Percentiles rank a stretch among this genome's conserved stretches.
These are phyloP conservation scores for Telenomus remus DNA, from an alignment of 1,140 invertebrate species.

Conservation along the genomic window DNA sequence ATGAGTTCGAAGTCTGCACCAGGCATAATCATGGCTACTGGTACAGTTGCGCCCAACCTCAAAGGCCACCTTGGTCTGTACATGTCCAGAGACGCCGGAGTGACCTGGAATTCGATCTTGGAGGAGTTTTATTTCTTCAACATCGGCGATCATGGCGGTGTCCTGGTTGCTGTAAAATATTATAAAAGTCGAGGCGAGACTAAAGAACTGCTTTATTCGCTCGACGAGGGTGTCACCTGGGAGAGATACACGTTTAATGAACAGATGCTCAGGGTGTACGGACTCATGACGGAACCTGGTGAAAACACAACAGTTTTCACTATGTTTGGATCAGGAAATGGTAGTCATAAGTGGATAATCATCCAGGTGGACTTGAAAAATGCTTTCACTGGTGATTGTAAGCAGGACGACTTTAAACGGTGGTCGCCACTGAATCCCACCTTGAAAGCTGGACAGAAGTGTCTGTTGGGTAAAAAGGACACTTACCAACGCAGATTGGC, in stretches of 20 bases:
- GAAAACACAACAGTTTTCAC: constrained; percentile 94
- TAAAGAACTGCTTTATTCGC: constrained; percentile 87
- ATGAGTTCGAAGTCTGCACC: constrained; percentile 90
- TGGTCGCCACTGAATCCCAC: constrained; percentile 85
- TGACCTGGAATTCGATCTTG: constrained; percentile 88
- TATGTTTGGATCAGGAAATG: constrained; percentile 88
- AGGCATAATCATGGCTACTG: constrained; percentile 91
- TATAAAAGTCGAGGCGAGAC: constrained; percentile 85
- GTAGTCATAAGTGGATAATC: constrained; percentile 89
- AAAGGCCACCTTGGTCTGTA: constrained; percentile 89
- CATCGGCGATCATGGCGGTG: constrained; percentile 92
- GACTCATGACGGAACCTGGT: constrained; percentile 92
- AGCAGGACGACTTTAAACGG: constrained; percentile 86
- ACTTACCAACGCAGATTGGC: constrained; percentile 84
- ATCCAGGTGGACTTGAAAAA: constrained; percentile 87
- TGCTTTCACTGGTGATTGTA: constrained; percentile 83
- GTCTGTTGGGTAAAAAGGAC: constrained; percentile 86
- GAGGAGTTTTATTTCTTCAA: constrained; percentile 91
- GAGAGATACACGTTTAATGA: constrained; percentile 81
- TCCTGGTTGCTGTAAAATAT: constrained; percentile 88
- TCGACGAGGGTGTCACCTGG: constrained; percentile 91
- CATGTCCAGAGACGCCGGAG: constrained; percentile 88
- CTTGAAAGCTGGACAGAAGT: constrained; percentile 71
- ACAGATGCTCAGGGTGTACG: constrained; percentile 86
- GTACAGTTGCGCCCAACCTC: constrained; percentile 84